Conservation (phyloP, 2,797 vertebrate genomes). For the Gallinago solitaria region DNA sequence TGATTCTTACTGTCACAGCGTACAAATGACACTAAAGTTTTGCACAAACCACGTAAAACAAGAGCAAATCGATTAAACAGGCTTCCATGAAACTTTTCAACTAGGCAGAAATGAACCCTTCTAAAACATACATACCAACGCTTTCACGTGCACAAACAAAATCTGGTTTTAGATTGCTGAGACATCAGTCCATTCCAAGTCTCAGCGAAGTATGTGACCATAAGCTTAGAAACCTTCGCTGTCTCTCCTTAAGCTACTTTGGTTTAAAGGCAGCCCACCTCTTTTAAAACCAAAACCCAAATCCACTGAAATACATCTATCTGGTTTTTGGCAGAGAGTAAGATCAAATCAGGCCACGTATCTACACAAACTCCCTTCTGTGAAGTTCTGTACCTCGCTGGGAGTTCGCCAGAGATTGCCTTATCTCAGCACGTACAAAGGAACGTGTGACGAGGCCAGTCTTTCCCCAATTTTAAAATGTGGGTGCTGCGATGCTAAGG, state of each 20-base stretch:
- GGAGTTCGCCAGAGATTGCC: not conserved
- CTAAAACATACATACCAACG: not conserved
- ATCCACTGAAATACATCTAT: not conserved
- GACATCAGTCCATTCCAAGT: not conserved
- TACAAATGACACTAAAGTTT: not conserved
- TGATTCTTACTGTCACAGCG: accelerated
- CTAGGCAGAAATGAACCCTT: not conserved
- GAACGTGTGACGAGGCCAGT: not conserved
- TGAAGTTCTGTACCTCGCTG: not conserved
- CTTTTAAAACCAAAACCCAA: not conserved
- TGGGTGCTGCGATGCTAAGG: accelerated
- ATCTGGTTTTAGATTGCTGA: not conserved
- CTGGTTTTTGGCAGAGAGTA: not conserved
- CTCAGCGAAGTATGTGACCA: not conserved
- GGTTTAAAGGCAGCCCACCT: not conserved
- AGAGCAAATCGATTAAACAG: not conserved
- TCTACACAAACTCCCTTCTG: not conserved
- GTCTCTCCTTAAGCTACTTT: not conserved
- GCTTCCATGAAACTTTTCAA: not conserved
- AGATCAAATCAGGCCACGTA: not conserved
- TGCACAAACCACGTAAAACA: not conserved
- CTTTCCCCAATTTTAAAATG: not conserved
- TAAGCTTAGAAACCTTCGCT: not conserved
- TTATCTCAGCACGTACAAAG: not conserved
- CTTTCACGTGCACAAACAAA: not conserved